Conservation (phyloP, 2,113 vertebrate genomes). For the Phycodurus eques region DNA sequence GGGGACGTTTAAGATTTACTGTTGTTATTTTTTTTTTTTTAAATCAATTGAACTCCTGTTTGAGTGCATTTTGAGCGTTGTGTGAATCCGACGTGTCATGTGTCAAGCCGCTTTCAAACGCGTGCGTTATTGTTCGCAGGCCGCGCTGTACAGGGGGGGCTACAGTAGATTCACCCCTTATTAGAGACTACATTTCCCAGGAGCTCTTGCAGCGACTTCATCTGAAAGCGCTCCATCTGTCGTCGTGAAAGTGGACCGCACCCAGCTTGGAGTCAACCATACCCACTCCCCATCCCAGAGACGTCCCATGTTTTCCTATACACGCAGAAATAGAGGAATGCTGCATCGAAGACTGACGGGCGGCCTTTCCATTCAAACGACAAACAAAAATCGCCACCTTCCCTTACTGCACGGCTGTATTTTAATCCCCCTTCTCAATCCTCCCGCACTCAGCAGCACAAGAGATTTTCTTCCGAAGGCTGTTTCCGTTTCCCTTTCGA, state of each 20-base stretch:
- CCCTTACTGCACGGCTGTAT: slow-evolving; percentile 69
- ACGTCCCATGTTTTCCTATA: slow-evolving; percentile 62
- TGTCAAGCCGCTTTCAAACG: not conserved
- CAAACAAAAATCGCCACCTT: slow-evolving; percentile 47
- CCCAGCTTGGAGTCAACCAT: slow-evolving; percentile 55
- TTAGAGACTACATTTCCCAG: slow-evolving; percentile 65
- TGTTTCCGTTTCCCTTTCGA: slow-evolving; percentile 51
- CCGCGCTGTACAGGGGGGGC: slow-evolving; percentile 77
- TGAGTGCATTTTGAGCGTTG: not conserved
- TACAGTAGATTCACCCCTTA: slow-evolving; percentile 80
- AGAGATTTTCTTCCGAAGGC: slow-evolving; percentile 69
- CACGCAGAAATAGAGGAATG: slow-evolving; percentile 71
- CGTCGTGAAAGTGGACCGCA: slow-evolving; percentile 63
- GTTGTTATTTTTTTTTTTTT: not conserved
- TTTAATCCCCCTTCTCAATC: slow-evolving; percentile 49
- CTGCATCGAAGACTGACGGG: slow-evolving; percentile 67
- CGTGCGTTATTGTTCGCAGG: slow-evolving; percentile 48
- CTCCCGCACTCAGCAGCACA: slow-evolving; percentile 66
- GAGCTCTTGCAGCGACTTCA: slow-evolving; percentile 62
- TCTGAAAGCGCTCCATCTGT: slow-evolving; percentile 66
- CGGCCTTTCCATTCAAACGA: slow-evolving; percentile 47
- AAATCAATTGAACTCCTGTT: not conserved
- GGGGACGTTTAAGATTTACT: not conserved
- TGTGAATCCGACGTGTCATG: not conserved
- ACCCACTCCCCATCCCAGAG: slow-evolving; percentile 54